These are phyloP conservation scores for Belonocnema kinseyi DNA, from an alignment of 1,140 invertebrate genomes.

Conservation along the genomic window DNA sequence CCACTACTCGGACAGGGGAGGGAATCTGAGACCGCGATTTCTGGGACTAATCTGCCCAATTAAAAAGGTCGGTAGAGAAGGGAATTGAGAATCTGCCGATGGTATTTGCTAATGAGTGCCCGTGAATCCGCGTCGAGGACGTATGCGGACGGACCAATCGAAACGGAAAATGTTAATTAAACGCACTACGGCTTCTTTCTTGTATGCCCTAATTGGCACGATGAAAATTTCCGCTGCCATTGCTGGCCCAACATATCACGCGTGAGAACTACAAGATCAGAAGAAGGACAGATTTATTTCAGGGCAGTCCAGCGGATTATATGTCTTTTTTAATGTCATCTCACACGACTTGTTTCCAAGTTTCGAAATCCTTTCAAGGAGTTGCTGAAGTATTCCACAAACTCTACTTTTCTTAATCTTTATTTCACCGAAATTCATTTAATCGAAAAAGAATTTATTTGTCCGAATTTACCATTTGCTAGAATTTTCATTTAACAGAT, in stretches of 20 bases:
- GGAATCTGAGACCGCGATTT: conserved; percentile 62
- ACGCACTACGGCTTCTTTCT: conserved; percentile 56
- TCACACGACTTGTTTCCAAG: too few species aligned
- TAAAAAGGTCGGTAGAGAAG: conserved; percentile 67
- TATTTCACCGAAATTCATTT: too few species aligned
- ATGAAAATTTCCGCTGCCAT: conserved; percentile 64
- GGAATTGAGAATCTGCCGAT: conserved; percentile 59
- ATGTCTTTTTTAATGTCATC: too few species aligned
- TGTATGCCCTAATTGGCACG: conserved; percentile 69
- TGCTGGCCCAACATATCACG: conserved; percentile 53
- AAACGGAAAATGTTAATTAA: conserved; percentile 75
- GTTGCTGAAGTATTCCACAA: too few species aligned
- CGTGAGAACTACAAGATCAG: conserved; percentile 46
- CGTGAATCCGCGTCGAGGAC: conserved; percentile 49
- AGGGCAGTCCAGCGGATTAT: conserved; percentile 36
- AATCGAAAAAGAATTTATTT: too few species aligned
- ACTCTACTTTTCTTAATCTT: too few species aligned
- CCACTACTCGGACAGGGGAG: conserved; percentile 43
- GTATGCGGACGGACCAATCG: conserved; percentile 61
- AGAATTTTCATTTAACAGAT: too few species aligned
- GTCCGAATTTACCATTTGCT: too few species aligned
- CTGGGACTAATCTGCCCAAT: conserved; percentile 72
- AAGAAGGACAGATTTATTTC: conserved; percentile 24
- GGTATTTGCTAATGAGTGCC: conserved; percentile 75
- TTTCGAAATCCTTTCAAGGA: too few species aligned